phyloP scores from a whole-genome alignment of 92 coral and sea anemone species.

The Epizoanthus scotinus region DNA sequence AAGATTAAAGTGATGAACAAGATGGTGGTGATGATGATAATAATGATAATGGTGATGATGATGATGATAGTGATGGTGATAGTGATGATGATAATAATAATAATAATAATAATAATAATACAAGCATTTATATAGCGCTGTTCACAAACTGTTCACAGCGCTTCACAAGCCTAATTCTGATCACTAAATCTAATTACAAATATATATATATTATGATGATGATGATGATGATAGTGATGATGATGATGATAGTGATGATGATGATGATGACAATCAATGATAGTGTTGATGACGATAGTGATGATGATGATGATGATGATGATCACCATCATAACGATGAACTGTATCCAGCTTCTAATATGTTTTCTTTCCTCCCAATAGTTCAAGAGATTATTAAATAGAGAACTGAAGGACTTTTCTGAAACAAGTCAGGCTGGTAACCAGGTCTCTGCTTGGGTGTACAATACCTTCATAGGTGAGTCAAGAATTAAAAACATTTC shows the following conservation, averaged over 20 bases:
- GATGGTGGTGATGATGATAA: not conserved
- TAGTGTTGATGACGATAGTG: no score
- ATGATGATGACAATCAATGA: no score
- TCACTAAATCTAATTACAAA: no score
- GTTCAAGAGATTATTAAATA: constrained; percentile 93
- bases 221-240: no score
- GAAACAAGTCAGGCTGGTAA: constrained; percentile 95
- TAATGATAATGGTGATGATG: not conserved
- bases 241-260: no score
- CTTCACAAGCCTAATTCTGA: no score
- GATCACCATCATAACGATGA: no score
- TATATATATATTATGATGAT: no score
- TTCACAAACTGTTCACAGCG: no score
- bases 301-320: no score
- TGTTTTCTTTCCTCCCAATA: constrained; percentile 1
- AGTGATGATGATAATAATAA: not conserved
- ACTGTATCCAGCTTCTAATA: not conserved
- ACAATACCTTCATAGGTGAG: constrained; percentile 96
- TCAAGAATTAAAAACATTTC: not conserved
- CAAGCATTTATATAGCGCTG: no score
- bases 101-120: not conserved
- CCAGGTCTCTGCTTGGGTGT: constrained; percentile 98
- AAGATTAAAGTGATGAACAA: not conserved
- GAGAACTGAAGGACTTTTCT: constrained; percentile 97
- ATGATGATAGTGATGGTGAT: not conserved